These are phyloP conservation scores for Ophion costatus DNA, from an alignment of 2,888 invertebrate genomes.

Conservation along the genomic window DNA sequence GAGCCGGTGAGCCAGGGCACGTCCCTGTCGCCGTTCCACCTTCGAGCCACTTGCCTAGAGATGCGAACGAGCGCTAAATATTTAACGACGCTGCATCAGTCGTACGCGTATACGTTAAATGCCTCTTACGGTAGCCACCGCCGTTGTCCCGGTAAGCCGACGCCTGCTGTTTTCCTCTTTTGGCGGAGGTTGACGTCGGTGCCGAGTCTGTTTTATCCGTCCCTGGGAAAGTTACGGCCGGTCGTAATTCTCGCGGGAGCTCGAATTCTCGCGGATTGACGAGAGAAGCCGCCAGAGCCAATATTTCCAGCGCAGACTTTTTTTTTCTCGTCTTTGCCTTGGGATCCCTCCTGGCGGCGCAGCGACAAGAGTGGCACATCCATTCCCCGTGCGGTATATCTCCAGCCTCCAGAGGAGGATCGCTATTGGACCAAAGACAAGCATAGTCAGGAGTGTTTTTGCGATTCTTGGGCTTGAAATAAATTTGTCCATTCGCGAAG, in stretches of 20 bases:
- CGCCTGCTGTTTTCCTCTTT: conserved; percentile 77
- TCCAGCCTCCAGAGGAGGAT: conserved; percentile 95
- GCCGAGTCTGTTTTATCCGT: conserved; percentile 88
- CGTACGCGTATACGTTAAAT: background rate
- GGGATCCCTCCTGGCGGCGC: conserved; percentile 81
- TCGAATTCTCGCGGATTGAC: conserved; percentile 96
- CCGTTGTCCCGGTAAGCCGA: conserved; percentile 74
- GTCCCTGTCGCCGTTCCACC: conserved; percentile 80
- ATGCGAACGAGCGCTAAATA: background rate
- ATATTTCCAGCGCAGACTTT: conserved; percentile 88
- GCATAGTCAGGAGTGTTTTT: too few relatives aligned
- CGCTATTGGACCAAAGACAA: conserved; percentile 85
- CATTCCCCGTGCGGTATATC: conserved; percentile 96
- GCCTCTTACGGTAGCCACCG: conserved; percentile 37
- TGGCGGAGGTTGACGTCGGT: conserved; percentile 68
- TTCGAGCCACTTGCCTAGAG: conserved; percentile 74
- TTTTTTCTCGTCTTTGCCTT: conserved; percentile 76
- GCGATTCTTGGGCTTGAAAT: too few relatives aligned
- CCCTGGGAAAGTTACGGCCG: conserved; percentile 92
- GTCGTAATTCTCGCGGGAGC: conserved; percentile 91
- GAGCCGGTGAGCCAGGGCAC: conserved; percentile 87
- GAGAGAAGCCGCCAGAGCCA: conserved; percentile 92
- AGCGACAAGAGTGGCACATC: conserved; percentile 93
- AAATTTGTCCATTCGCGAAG: background rate
- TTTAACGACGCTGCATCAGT: background rate